A percentile compares a stretch with the other conserved stretches of the same genome.
phyloP scores from a whole-genome alignment of 2,888 invertebrate genomes.

The Brachylomia viminalis region DNA sequence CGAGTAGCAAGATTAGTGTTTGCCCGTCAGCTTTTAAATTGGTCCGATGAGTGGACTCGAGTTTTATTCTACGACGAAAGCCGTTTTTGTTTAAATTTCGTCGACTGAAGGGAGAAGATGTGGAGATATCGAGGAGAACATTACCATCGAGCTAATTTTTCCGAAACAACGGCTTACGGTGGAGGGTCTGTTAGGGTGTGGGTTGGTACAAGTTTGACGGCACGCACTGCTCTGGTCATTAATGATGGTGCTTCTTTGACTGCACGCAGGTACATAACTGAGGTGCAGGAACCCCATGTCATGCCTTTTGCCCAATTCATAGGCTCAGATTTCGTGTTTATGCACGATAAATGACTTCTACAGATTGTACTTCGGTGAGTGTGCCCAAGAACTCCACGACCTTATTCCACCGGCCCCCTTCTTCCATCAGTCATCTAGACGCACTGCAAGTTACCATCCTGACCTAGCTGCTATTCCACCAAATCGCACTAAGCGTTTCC shows the following conservation, averaged over 20 bases:
- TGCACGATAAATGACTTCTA: too few relatives aligned
- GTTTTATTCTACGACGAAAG: not conserved
- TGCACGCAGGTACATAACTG: not conserved
- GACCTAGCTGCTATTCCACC: too few relatives aligned
- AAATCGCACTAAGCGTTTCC: too few relatives aligned
- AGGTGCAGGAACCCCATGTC: slow-evolving; percentile 5
- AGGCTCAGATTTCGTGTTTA: not conserved
- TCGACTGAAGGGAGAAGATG: not conserved
- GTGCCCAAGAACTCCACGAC: too few relatives aligned
- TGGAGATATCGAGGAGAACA: not conserved
- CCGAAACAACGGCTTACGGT: not conserved
- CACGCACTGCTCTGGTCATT: too few relatives aligned
- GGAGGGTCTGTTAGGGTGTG: not conserved
- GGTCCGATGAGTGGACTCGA: not conserved
- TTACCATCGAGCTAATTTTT: not conserved
- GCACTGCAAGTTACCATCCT: too few relatives aligned
- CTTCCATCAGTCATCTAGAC: too few relatives aligned
- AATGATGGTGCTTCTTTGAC: too few relatives aligned
- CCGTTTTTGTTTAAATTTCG: not conserved
- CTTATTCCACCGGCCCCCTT: too few relatives aligned
- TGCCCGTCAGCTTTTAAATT: slow-evolving; percentile 9
- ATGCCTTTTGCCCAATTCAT: slow-evolving; percentile 21
- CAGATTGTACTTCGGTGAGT: too few relatives aligned
- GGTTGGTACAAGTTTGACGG: too few relatives aligned
- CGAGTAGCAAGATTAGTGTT: slow-evolving; percentile 17